Evolutionary conservation across 2,888 invertebrate genomes (phyloP), one percentile per base, ranked within the genome.

Genomic region (Macaria liturata): DNA sequence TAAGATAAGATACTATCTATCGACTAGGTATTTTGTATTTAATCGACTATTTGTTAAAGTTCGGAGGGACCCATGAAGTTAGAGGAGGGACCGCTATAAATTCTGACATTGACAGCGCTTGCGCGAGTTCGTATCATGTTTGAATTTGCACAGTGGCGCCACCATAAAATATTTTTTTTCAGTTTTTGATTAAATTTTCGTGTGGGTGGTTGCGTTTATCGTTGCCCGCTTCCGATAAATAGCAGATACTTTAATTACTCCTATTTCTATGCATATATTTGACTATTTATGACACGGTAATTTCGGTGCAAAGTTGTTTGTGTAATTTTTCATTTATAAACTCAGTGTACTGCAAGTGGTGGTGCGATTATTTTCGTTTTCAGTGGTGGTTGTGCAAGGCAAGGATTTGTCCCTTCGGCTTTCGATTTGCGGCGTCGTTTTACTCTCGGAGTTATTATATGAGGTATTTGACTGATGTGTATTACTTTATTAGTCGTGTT

Each of bases 361-460:
- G 79, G 80, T 81, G 85, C 80, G 76, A 78, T 83, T 82, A 80
- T 84, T 86, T 82, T 78, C 55, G 68, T 85, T 81, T 77, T 77
- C 81, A 82, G 85, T 74, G 78, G 86, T 88, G 84, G 77, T 84
- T 84, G 86, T 86, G 84, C 81, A 85, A 84, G 89, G 86, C 81
- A 85, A 84, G 89, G 87, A 87, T 88, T 88, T 84, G 77, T 79
- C 76, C 66, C 75, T 73, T 74, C 78, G 73, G 68, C 70, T 70
- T 66, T 75, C 70, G 66, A 70, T 70, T 73, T 72, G 70, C 72
- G 73, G 69, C 72, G 60, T 70, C 72, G 62, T 67, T 69, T 71
- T 69, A 63, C 72, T 63, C 72, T 74, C 64, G 65, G 64, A 62
- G 67, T 68, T 64, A 61, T 66, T 69, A 49, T 71, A 66, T 66